A percentile compares a stretch with the other conserved stretches of the same genome.
Conservation (phyloP, 2,113 vertebrate genomes). For the Gnathonemus echidnorhynchus region DNA sequence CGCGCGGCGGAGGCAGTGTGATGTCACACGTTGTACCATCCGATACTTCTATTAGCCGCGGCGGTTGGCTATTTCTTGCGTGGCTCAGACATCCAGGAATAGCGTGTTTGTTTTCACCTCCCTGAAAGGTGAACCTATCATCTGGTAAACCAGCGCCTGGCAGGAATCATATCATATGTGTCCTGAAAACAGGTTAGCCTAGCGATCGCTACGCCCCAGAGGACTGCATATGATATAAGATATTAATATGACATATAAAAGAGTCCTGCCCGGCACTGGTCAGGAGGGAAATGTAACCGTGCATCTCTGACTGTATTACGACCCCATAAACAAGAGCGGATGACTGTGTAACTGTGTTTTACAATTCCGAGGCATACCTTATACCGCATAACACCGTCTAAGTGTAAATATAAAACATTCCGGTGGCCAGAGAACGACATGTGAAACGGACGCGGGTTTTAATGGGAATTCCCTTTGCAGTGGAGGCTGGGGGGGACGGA, state of each 20-base stretch:
- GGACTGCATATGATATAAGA: not conserved
- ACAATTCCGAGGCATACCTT: not conserved
- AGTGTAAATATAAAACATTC: not conserved
- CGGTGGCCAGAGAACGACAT: not conserved
- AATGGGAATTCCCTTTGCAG: not conserved
- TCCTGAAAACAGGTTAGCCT: not conserved
- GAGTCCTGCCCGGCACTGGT: not conserved
- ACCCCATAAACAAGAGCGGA: not conserved
- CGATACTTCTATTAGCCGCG: not conserved
- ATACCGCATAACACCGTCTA: not conserved
- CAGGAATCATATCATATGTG: not conserved
- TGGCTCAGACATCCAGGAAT: not conserved
- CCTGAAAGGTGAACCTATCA: not conserved
- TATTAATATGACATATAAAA: conserved; percentile 3
- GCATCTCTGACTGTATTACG: not conserved
- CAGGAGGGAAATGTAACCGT: not conserved
- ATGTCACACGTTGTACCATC: not conserved
- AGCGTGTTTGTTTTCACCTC: conserved; percentile 10
- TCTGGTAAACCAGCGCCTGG: not conserved
- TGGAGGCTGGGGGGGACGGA: not conserved
- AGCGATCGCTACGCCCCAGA: not conserved
- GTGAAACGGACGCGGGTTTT: not conserved
- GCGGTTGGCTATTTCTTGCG: not conserved
- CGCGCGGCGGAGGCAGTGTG: not conserved
- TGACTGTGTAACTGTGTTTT: not conserved